Base-by-base conservation (phyloP, 2,888 invertebrate species). In the Ornithoptera alexandrae region DNA sequence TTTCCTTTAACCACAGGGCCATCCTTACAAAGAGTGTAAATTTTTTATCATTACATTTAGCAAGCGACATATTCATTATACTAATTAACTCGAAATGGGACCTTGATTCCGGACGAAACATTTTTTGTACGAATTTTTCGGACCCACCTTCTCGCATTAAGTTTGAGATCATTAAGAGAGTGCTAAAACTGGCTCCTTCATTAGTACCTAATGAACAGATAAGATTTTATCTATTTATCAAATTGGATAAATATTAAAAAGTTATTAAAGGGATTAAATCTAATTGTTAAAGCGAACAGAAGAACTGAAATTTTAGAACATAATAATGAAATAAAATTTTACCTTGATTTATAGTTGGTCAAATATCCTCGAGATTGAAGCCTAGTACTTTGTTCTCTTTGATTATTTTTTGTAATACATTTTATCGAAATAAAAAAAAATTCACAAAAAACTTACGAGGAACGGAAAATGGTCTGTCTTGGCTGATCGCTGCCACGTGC, bases 401-500 rank as follows among this genome's bases (percentile, higher is more conserved):
- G 30, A 50, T 17, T 53, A 12, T 53, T 53, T 53, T 53, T 53
- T 53, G 5, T 53, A 53, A 53, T 50, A 50, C 15, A 50, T 17
- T 50, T 18, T 17, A 59, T 17, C 56, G 24, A 46, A 39, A 39
- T 10, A 59, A 15, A 69, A 46, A 65, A 69, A 56, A 36, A n/a
- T n/a, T 61, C 22, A 18, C 24, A 69, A 69, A 65, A 65, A 69
- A 15, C 22, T 18, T 12, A 56, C 50, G 39, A 42, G 56, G 64
- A 64, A 42, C 30, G 39, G 56, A 42, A 65, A 39, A 46, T 53
- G n/a, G 4, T 39, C 39, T 18, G 53, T 56, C 56, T 56, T 18
- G 62, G 42, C 65, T 50, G 65, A 65, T 62, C 69, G 62, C 57
- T 69, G 69, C 65, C 69, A 69, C 69, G 69, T 69, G 69, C 69